These are phyloP conservation scores for Chrysemys picta DNA, from an alignment of 2,113 vertebrate genomes.

Conservation along the genomic window DNA sequence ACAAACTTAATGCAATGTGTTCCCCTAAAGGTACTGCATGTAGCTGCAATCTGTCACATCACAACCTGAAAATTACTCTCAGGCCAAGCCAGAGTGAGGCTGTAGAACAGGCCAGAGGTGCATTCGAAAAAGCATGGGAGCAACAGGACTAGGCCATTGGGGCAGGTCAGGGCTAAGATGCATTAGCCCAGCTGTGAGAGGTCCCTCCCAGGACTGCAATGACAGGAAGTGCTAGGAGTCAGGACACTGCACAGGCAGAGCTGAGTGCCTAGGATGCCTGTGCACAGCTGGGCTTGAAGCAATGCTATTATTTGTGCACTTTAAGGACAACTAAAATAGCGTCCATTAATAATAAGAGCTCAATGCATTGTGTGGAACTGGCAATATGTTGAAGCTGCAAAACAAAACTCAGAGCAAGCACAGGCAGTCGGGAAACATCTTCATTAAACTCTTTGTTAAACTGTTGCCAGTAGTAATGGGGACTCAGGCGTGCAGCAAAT, in stretches of 20 bases:
- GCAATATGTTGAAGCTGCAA: not conserved
- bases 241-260: too few species aligned
- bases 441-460: not conserved
- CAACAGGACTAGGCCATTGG: not conserved
- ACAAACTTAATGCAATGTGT: too few species aligned
- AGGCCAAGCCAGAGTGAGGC: not conserved
- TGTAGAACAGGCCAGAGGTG: not conserved
- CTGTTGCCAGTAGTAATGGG: not conserved
- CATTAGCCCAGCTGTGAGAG: not conserved
- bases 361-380: too few species aligned
- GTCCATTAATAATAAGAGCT: not conserved
- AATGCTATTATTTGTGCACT: not conserved
- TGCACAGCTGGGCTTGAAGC: too few species aligned
- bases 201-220: too few species aligned
- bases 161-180: not conserved
- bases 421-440: not conserved
- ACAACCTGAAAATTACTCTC: too few species aligned
- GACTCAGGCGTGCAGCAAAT: not conserved
- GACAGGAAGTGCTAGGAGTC: too few species aligned
- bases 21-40: too few species aligned
- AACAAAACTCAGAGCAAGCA: not conserved
- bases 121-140: not conserved
- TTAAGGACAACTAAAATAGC: not conserved
- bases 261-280: too few species aligned
- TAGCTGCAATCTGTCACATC: too few species aligned